Percentiles rank a stretch among this genome's conserved stretches.
Conservation (phyloP, 2,797 vertebrate genomes). For the Halcyon chelicuti region DNA sequence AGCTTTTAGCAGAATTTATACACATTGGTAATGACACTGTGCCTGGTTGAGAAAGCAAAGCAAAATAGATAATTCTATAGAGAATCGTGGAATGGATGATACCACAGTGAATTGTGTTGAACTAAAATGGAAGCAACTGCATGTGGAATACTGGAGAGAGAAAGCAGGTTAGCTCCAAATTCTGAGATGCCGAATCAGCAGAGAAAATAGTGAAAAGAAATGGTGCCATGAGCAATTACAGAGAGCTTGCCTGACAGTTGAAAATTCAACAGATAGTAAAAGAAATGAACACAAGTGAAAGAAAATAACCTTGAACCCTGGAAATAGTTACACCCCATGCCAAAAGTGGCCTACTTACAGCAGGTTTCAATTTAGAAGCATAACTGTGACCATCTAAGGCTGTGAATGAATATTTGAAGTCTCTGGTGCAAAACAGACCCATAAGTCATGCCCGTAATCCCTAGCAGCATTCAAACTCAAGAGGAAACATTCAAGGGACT, state of each 20-base stretch:
- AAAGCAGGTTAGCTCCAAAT: slow-evolving; percentile 25
- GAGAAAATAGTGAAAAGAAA: slow-evolving; percentile 1
- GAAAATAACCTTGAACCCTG: slow-evolving; percentile 23
- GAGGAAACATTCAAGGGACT: neutral
- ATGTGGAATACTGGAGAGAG: neutral
- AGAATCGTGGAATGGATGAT: neutral
- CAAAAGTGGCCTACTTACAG: neutral
- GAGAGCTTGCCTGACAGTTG: neutral
- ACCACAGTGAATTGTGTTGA: neutral
- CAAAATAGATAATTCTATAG: neutral
- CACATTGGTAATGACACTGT: neutral
- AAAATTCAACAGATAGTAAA: slow-evolving; percentile 26
- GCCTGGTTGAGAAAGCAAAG: slow-evolving; percentile 12
- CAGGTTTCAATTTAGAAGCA: neutral
- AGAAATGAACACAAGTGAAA: neutral
- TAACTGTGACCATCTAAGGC: neutral
- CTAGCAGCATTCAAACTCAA: neutral
- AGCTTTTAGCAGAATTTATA: slow-evolving; percentile 3
- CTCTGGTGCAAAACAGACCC: neutral
- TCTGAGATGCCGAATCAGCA: slow-evolving; percentile 7
- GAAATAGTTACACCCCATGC: neutral
- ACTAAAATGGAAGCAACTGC: neutral
- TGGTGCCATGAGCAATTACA: slow-evolving; percentile 1
- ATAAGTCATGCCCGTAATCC: neutral
- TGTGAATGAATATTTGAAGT: neutral